These are phyloP conservation scores for Acipenser ruthenus DNA, from an alignment of 2,797 vertebrate species.

Conservation along the genomic window DNA sequence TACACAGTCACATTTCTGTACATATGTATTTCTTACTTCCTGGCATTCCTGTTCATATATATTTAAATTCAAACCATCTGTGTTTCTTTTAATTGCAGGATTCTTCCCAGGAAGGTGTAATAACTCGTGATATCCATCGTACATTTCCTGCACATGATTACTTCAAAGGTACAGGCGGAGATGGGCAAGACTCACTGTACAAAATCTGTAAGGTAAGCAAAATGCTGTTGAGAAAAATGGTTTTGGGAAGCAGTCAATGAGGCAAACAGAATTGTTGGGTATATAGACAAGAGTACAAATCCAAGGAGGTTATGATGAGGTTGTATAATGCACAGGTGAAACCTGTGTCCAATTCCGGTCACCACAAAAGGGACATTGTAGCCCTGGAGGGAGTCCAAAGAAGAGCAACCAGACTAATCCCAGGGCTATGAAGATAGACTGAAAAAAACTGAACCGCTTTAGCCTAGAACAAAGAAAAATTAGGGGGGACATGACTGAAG, in stretches of 20 bases:
- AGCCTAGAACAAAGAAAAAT: too few species aligned
- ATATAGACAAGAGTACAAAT: constrained; percentile 6
- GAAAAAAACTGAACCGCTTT: too few species aligned
- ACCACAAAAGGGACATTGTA: too few species aligned
- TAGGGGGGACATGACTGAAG: too few species aligned
- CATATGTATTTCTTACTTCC: too few species aligned
- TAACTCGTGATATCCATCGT: constrained; percentile 92
- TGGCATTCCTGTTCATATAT: too few species aligned
- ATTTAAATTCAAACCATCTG: background rate
- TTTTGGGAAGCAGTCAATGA: constrained; percentile 23
- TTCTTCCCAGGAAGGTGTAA: constrained; percentile 84
- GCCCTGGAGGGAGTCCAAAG: too few species aligned
- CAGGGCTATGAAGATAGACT: too few species aligned
- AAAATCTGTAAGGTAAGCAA: constrained; percentile 93
- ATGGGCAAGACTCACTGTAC: constrained; percentile 92
- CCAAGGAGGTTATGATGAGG: background rate
- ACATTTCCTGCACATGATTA: constrained; percentile 96
- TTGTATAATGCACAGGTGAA: background rate
- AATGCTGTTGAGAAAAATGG: background rate
- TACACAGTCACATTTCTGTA: too few species aligned
- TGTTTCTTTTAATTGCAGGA: constrained; percentile 56
- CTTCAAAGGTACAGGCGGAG: constrained; percentile 91
- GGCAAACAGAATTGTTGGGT: constrained; percentile 37
- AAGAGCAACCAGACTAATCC: too few species aligned
- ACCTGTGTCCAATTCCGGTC: too few species aligned